Evolutionary conservation across 2,113 vertebrate species (phyloP), one percentile per base, ranked within the genome.

Genomic region (Crotalus helleri): DNA sequence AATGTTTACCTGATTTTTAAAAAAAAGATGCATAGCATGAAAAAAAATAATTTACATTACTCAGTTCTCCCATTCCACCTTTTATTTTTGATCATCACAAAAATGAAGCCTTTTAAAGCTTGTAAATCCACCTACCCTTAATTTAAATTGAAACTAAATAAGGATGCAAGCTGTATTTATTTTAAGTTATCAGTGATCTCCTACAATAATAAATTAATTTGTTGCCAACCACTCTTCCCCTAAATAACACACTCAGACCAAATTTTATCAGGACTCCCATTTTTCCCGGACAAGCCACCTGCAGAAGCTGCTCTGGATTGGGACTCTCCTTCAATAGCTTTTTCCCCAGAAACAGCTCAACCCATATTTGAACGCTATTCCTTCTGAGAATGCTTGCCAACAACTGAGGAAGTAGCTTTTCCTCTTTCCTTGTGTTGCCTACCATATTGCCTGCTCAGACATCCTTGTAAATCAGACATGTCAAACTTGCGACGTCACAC

Each of bases 1-100:
- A 85, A 99, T 87, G 33, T 85, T 98, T 87, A 98, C 99, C 99
- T 99, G 94, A 19, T 9, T 54, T 23, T 9, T 49, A 3, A n/a
- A 39, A 0, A 91, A 91, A 95, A 94, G 92, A 85, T 85, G 9
- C 15, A 26, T 57, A 92, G 24, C 0, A 0, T 93, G 90, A 92
- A 89, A 29, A 15, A 55, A 13, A 69, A 15, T 13, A 55, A 29
- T 44, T 85, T 89, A 57, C 55, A 49, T 23, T n/a, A 26, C 8
- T 24, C 5, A 85, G 54, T 58, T 69, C 13, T 69, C 58, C 49
- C 33, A 87, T 39, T 29, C 9, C 44, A 3, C 57, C 23, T 4
- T 39, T 29, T 6, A 53, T 17, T 26, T 53, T 64, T 61, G 29
- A 1, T 0, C 4, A 24, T 26, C 57, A 49, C 11, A 29, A 61